Base-by-base conservation (phyloP, 1,140 invertebrate genomes). In the Homalodisca vitripennis region DNA sequence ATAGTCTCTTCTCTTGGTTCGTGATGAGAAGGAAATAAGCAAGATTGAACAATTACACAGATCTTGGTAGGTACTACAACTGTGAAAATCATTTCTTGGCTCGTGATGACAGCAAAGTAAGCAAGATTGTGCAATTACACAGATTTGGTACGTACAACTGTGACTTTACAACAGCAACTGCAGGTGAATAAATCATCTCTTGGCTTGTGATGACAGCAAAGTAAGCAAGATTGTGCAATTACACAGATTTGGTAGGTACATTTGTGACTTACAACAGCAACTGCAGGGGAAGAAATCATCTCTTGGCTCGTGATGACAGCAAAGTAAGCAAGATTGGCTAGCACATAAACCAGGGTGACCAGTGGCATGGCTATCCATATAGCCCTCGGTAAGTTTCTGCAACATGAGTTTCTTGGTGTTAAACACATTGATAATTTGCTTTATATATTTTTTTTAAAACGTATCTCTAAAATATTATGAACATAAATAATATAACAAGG, bases 181-280 rank as follows among this genome's bases (percentile, higher is more conserved):
- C 93, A 53, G 89, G 79, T 2, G 89, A 92, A 26, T 84, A 81
- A 47, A 91, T 80, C 82, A 96, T 89, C 79, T 95, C 92, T 12
- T 83, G 80, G 34, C 89, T 88, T 14, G 88, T 84, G 20, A 97
- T 85, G 1, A 94, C 92, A 1, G 91, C 89, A 77, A 96, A 95
- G 80, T 97, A 95, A 17, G 94, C 92, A 67, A 95, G 80, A 81
- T 97, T 97, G n/a, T n/a, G n/a, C n/a, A n/a, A n/a, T n/a, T n/a
- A n/a, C n/a, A n/a, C n/a, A n/a, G n/a, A n/a, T n/a, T n/a, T n/a
- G n/a, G n/a, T n/a, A n/a, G n/a, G n/a, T n/a, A n/a, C n/a, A n/a
- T n/a, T n/a, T n/a, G n/a, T n/a, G 69, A 79, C 82, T 84, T 82
- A 92, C 91, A 78, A 92, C 91, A 51, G 94, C 94, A 20, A 95